Evolutionary conservation across 2,888 invertebrate genomes (phyloP), one percentile per base, ranked within the genome.

Genomic region (Neria commutata): DNA sequence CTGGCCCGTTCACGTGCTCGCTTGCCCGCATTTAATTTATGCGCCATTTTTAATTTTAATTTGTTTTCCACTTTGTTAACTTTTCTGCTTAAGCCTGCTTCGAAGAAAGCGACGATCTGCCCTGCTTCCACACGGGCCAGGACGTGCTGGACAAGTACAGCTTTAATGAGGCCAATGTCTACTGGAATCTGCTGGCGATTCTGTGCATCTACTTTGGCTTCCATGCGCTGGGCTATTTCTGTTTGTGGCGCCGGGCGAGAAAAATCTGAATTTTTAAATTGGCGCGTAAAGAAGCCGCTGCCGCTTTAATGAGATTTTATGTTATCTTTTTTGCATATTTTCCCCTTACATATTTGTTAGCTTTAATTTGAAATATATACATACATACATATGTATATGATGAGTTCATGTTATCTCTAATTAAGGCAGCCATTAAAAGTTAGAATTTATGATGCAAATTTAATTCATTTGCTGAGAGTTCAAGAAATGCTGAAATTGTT

Each of bases 81-180:
- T 54, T 54, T 55, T 70, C 65, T 59, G 10, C 25, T 79, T 65
- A 55, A 90, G 89, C 87, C 33, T 92, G 91, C 75, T 84, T 86
- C 53, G 79, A 81, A 29, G 78, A 83, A 33, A 83, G 85, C 54
- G 80, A 84, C 0, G 87, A 88, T 5, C 76, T 88, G 6, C 92
- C 92, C 0, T 94, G 94, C 73, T 79, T 92, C 50, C 86, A 84
- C 60, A 86, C 86, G 2, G 94, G 93, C 0, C 82, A 84, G 19
- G 88, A 90, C 71, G 92, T 94, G 0, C 83, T 94, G 45, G 85
- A 85, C 34, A 86, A 86, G 60, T 92, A 89, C 75, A 90, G 90
- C 79, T 94, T 94, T 80, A 80, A 84, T 0, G 85, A 84, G 58
- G 80, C 77, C 37, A 85, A 89, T 72, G 84, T 92, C 33, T 85